Conservation (phyloP, 2,113 vertebrate species). For the Perognathus longimembris region DNA sequence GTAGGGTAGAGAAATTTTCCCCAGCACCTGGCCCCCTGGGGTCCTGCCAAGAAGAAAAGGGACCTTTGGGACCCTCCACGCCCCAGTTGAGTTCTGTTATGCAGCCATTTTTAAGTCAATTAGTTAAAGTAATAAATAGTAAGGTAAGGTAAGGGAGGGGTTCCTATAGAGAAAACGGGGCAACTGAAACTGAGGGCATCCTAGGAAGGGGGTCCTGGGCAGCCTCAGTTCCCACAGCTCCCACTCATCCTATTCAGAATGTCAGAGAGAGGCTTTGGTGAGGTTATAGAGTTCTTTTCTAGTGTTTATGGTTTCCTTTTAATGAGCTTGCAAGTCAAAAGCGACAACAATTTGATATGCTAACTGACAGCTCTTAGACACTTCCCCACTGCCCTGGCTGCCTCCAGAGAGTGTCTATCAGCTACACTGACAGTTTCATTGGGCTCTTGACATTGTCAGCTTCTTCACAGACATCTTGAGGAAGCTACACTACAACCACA, state of each 20-base stretch:
- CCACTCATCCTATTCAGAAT: slow-evolving; percentile 71
- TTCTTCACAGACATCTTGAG: too few relatives aligned
- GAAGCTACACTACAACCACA: too few relatives aligned
- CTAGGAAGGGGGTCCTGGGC: slow-evolving; percentile 51
- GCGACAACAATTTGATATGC: too few relatives aligned
- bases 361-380: too few relatives aligned
- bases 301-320: too few relatives aligned
- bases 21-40: slow-evolving; percentile 81
- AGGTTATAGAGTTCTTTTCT: background rate
- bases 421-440: too few relatives aligned
- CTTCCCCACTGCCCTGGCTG: too few relatives aligned
- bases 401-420: too few relatives aligned
- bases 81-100: slow-evolving; percentile 69
- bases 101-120: slow-evolving; percentile 77
- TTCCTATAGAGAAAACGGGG: slow-evolving; percentile 63
- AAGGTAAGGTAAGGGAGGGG: slow-evolving; percentile 79
- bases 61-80: slow-evolving; percentile 72
- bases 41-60: slow-evolving; percentile 70
- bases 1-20: slow-evolving; percentile 62
- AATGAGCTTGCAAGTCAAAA: too few relatives aligned
- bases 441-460: too few relatives aligned
- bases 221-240: slow-evolving; percentile 50
- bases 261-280: slow-evolving; percentile 73
- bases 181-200: slow-evolving; percentile 63
- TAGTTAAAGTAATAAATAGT: slow-evolving; percentile 81